phyloP scores from a whole-genome alignment of 2,797 vertebrate genomes.

The Anguilla pacifica region DNA sequence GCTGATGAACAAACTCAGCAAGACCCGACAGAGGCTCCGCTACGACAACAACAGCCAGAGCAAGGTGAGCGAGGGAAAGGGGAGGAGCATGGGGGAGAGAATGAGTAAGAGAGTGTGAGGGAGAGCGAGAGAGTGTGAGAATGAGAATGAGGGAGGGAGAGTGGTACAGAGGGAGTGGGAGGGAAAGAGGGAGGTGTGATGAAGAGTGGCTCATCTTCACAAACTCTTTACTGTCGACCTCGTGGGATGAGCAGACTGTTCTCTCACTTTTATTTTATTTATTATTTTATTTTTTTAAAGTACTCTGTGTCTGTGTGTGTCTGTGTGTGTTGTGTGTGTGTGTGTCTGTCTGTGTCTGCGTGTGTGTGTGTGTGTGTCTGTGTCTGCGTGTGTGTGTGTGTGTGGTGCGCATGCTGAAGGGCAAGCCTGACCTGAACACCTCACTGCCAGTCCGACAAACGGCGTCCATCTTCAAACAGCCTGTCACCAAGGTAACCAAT shows the following conservation, averaged over 20 bases:
- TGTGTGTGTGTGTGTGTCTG: neutral
- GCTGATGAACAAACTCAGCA: constrained; percentile 96
- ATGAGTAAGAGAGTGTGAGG: neutral
- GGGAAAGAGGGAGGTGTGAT: neutral
- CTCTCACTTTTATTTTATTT: too few relatives aligned
- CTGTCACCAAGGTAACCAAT: constrained; percentile 97
- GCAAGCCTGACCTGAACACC: constrained; percentile 95
- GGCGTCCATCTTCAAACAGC: constrained; percentile 97
- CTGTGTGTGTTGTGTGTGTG: neutral
- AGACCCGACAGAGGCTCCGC: constrained; percentile 91
- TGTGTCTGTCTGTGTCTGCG: too few relatives aligned
- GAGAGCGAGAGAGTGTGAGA: neutral
- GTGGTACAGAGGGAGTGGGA: neutral
- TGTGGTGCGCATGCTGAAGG: constrained; percentile 61
- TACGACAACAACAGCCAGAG: constrained; percentile 93
- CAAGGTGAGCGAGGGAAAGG: constrained; percentile 58
- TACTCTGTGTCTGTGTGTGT: neutral
- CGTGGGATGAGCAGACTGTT: too few relatives aligned
- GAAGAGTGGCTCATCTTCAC: too few relatives aligned
- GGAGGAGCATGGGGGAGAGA: neutral
- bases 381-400: neutral
- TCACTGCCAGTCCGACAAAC: constrained; percentile 96
- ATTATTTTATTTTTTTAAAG: too few relatives aligned
- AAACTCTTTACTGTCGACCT: too few relatives aligned
- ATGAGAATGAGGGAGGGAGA: neutral